phyloP scores from a whole-genome alignment of 2,888 invertebrate genomes.

The Limnephilus rhombicus region DNA sequence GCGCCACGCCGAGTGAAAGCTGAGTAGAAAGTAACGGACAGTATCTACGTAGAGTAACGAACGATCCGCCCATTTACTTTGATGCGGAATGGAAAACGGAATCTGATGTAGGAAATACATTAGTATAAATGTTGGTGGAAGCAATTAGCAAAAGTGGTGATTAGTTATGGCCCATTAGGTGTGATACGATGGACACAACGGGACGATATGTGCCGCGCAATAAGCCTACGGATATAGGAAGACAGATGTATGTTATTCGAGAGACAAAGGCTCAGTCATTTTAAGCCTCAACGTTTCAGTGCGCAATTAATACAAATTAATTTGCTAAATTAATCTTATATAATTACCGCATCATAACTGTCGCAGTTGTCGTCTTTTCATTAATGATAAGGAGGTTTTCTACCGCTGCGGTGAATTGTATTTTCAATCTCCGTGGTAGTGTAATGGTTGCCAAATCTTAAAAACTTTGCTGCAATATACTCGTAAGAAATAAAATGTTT shows the following conservation, averaged over 20 bases:
- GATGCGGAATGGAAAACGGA: conserved; percentile 45
- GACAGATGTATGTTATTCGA: conserved; percentile 8
- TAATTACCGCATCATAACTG: not conserved
- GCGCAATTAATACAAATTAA: not conserved
- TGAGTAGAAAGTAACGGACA: too few relatives aligned
- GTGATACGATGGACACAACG: conserved; percentile 56
- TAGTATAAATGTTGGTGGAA: conserved; percentile 54
- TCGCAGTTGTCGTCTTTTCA: not conserved
- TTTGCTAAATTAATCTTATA: not conserved
- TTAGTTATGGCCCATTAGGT: conserved; percentile 62
- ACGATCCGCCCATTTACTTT: conserved; percentile 55
- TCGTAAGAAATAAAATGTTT: not conserved
- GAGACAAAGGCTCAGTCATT: conserved; percentile 21
- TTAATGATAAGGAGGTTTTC: not conserved
- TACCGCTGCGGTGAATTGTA: not conserved
- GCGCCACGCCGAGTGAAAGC: not conserved
- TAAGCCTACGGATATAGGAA: not conserved
- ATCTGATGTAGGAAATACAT: conserved; percentile 53
- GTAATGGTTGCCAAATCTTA: not conserved
- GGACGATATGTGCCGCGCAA: conserved; percentile 42
- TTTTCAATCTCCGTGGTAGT: not conserved
- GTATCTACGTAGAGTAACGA: conserved; percentile 54
- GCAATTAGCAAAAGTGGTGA: conserved; percentile 62
- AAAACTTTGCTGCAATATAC: not conserved
- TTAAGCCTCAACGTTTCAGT: not conserved